These are phyloP conservation scores for Heteromormyrus szaboi DNA, from an alignment of 2,797 vertebrate species.

Conservation along the genomic window DNA sequence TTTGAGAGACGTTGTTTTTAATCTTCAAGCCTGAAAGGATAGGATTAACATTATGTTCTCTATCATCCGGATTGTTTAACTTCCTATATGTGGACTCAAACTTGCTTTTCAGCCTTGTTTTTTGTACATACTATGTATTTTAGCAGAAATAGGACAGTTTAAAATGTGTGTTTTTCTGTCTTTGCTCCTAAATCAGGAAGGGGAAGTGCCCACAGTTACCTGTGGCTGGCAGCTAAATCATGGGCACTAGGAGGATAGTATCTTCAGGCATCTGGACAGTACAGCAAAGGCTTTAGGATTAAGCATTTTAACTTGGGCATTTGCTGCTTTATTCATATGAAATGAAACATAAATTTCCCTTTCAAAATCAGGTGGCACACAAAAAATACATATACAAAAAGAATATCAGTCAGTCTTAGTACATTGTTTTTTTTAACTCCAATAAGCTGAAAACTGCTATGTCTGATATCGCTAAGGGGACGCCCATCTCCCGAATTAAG, in stretches of 20 bases:
- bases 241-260: background rate
- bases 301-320: background rate
- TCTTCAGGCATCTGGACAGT: background rate
- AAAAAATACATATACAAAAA: background rate
- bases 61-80: background rate
- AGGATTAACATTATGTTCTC: background rate
- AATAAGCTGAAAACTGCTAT: background rate
- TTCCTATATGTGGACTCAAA: background rate
- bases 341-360: background rate
- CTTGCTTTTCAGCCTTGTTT: background rate
- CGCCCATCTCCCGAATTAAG: slow-evolving; percentile 20
- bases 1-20: background rate
- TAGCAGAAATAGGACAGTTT: background rate
- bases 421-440: background rate
- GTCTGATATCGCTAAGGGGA: slow-evolving; percentile 45
- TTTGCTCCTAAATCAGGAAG: background rate
- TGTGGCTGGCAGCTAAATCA: background rate
- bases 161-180: background rate
- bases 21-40: background rate
- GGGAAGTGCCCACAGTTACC: background rate
- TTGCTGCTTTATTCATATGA: background rate
- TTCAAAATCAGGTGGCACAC: background rate
- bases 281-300: background rate
- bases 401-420: background rate
- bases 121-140: background rate